Evolutionary conservation across 1,140 invertebrate genomes (phyloP), one percentile per base, ranked within the genome.

Genomic region (Nasonia vitripennis): DNA sequence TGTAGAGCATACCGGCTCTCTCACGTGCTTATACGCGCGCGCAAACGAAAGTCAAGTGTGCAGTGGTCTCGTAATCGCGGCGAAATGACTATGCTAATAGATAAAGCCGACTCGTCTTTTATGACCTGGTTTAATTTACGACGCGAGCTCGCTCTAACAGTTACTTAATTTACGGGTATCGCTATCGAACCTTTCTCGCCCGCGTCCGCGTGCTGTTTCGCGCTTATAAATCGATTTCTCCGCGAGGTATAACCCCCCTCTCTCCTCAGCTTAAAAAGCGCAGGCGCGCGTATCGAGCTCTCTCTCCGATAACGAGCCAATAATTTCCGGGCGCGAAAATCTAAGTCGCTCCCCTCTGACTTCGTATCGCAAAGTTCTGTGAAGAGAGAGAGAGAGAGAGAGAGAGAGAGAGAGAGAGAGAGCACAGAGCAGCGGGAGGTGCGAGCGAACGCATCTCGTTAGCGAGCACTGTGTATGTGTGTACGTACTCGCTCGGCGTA

Each of bases 41-140:
- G 48, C 34, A 37, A 79, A 34, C 31, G 78, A 79, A 68, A 81
- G 78, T 81, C 78, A 81, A 81, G 78, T 81, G 41, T 45, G 34
- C 34, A 37, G 34, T 4, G 0, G 55, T 70, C 34, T 70, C 67
- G 34, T 70, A 70, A 81, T 70, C 78, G 78, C 41, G 41, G 10
- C 37, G 78, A 81, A 41, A 68, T 41, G 17, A 45, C 37, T 70
- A 68, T 81, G 62, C 55, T 70, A 70, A 70, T 70, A 70, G 78
- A 81, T 81, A 70, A 45, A n/a, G 37, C 37, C 20, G 62, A 70
- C 41, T 45, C 55, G 20, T 37, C 78, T 34, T 81, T 81, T 41
- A 81, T 34, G 45, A 70, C 31, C 78, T 10, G 48, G 62, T 81
- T 70, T 70, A 70, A 70, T 81, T 70, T 70, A 81, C n/a, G 62